Evolutionary conservation across 2,888 invertebrate genomes (phyloP).

Genomic region (Ypsolopha sequella): DNA sequence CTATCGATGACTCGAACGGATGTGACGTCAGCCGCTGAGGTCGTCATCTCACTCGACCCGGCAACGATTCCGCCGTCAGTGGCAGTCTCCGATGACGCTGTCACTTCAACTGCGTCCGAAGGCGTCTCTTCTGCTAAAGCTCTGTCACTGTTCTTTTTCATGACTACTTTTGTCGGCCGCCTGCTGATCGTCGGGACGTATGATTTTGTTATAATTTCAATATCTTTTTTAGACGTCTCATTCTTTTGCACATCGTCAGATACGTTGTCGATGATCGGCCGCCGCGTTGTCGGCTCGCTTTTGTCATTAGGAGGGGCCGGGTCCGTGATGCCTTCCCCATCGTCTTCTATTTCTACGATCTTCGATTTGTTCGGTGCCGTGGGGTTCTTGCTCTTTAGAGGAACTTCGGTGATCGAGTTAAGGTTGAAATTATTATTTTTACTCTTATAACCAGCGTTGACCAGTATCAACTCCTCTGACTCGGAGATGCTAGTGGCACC

Average conservation of each 20-base stretch:
- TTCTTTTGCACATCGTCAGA: slow-evolving; percentile 32
- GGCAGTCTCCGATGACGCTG: slow-evolving; percentile 15
- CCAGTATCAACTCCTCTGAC: slow-evolving; percentile 56
- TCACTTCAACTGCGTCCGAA: slow-evolving; percentile 16
- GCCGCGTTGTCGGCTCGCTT: slow-evolving; percentile 48
- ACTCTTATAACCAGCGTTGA: slow-evolving; percentile 56
- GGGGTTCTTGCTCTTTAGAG: slow-evolving; percentile 39
- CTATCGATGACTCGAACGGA: neutral
- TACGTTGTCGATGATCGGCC: slow-evolving; percentile 57
- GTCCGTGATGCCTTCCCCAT: slow-evolving; percentile 43
- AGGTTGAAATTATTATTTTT: slow-evolving; percentile 56
- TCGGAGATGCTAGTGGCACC: slow-evolving; percentile 37
- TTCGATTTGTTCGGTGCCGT: slow-evolving; percentile 32
- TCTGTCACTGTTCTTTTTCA: slow-evolving; percentile 38
- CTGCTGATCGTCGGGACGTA: slow-evolving; percentile 51
- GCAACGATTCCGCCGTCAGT: too few species aligned
- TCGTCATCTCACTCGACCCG: slow-evolving; percentile 8
- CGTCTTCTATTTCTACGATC: slow-evolving; percentile 51
- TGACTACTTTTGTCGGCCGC: slow-evolving; percentile 50
- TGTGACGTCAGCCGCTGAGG: slow-evolving; percentile 7
- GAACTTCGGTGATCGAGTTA: slow-evolving; percentile 56
- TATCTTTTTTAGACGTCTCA: slow-evolving; percentile 40
- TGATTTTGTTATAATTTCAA: slow-evolving; percentile 52
- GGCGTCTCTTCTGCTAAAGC: neutral
- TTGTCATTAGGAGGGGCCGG: slow-evolving; percentile 47